These are phyloP conservation scores for Prinia subflava DNA, from an alignment of 2,113 vertebrate species.

Conservation along the genomic window DNA sequence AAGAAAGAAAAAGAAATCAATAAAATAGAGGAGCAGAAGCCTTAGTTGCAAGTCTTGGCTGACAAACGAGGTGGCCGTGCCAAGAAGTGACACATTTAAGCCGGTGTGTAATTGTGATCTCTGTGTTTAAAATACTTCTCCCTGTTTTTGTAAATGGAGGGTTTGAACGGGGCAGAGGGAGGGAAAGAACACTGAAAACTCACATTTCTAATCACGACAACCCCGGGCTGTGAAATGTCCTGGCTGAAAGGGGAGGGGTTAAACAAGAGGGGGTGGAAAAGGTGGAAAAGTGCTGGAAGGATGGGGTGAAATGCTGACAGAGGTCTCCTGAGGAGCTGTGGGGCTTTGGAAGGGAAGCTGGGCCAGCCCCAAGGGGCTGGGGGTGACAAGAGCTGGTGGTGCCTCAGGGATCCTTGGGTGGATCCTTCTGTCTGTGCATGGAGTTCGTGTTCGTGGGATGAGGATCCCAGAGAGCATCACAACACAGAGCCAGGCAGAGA, in stretches of 20 bases:
- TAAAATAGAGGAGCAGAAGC: constrained; percentile 39
- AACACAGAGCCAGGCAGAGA: not conserved
- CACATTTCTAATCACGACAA: not conserved
- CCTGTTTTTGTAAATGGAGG: not conserved
- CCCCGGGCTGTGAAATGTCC: not conserved
- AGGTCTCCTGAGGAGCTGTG: not conserved
- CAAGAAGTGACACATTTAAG: constrained; percentile 36
- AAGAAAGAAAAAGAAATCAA: not conserved
- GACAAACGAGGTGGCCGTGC: not conserved
- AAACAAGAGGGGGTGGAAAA: constrained; percentile 29
- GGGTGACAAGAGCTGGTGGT: not conserved
- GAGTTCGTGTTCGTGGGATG: not conserved
- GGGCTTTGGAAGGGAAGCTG: not conserved
- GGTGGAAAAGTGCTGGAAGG: constrained; percentile 1
- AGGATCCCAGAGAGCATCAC: not conserved
- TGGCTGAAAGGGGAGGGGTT: not conserved
- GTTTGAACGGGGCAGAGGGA: not conserved
- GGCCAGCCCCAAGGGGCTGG: rapidly evolving
- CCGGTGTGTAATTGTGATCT: constrained; percentile 54
- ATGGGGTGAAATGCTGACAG: not conserved
- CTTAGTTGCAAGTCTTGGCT: constrained; percentile 36
- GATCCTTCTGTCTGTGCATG: not conserved
- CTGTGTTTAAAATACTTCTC: constrained; percentile 60
- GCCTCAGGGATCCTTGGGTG: not conserved
- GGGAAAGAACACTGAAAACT: constrained; percentile 10